Conservation (phyloP, 2,888 invertebrate species). For the Drosophila mulleri region DNA sequence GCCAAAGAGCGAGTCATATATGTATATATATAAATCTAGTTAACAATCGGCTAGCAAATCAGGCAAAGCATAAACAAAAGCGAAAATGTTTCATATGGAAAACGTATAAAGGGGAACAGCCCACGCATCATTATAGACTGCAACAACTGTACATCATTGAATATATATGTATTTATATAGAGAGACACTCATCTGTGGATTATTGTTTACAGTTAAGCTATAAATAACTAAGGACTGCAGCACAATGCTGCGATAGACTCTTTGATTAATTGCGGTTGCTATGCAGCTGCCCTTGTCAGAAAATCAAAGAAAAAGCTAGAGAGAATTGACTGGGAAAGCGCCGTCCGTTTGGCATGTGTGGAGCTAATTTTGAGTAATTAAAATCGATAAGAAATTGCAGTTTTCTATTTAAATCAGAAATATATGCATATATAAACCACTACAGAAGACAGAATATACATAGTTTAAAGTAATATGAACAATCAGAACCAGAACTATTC, state of each 20-base stretch:
- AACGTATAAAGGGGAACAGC: neutral
- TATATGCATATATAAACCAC: too few relatives aligned
- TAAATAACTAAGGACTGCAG: neutral
- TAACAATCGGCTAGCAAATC: slow-evolving; percentile 24
- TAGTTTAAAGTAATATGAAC: too few relatives aligned
- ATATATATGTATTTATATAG: neutral
- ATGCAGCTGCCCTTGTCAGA: too few relatives aligned
- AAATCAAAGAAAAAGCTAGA: too few relatives aligned
- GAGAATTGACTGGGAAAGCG: too few relatives aligned
- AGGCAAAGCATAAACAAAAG: slow-evolving; percentile 31
- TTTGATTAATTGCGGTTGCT: neutral
- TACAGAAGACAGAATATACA: too few relatives aligned
- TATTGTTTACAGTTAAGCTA: slow-evolving; percentile 1
- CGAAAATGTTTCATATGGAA: slow-evolving; percentile 38
- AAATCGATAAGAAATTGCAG: too few relatives aligned
- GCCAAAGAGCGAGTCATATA: slow-evolving; percentile 41
- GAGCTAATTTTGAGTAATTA: too few relatives aligned
- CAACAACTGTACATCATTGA: neutral
- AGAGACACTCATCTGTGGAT: neutral
- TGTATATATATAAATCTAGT: slow-evolving; percentile 1
- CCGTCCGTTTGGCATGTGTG: too few relatives aligned
- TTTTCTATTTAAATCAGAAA: too few relatives aligned
- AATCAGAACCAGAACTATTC: too few relatives aligned
- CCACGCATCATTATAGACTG: neutral
- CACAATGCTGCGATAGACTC: too few relatives aligned